Conservation (phyloP, 2,888 invertebrate species). For the Glyphotaelius pellucidus region DNA sequence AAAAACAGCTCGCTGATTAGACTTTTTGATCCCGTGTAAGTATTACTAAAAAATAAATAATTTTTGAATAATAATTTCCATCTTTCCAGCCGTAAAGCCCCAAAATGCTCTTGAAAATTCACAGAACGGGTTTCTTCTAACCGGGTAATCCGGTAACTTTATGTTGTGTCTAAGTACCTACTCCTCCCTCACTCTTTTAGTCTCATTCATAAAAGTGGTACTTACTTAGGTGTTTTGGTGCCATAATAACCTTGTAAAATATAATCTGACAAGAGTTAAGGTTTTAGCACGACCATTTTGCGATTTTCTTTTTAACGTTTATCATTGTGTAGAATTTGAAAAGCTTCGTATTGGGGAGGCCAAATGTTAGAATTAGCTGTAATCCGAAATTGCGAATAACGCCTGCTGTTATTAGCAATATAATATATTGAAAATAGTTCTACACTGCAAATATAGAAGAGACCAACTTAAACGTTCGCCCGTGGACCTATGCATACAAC, state of each 20-base stretch:
- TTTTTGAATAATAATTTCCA: background rate
- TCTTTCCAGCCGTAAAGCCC: constrained; percentile 19
- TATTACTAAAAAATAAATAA: constrained; percentile 52
- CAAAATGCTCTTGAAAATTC: background rate
- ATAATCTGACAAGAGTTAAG: background rate
- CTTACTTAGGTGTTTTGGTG: no score
- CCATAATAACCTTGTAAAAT: no score
- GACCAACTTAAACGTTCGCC: background rate
- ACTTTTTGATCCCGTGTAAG: constrained; percentile 85
- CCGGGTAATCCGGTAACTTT: background rate
- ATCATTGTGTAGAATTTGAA: background rate
- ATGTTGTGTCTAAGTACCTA: background rate
- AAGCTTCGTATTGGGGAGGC: background rate
- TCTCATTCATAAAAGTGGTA: background rate
- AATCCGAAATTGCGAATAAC: background rate
- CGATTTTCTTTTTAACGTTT: background rate
- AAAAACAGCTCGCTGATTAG: constrained; percentile 78
- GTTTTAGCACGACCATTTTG: background rate
- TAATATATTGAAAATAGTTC: background rate
- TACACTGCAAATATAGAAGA: background rate
- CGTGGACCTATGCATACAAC: background rate
- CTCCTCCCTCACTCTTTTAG: background rate
- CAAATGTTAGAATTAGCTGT: background rate
- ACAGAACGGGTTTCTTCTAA: background rate
- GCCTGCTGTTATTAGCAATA: no score